Percentiles rank a stretch among this genome's conserved stretches.
Evolutionary conservation across 2,888 invertebrate genomes (phyloP).

Genomic region (Amiota minor): DNA sequence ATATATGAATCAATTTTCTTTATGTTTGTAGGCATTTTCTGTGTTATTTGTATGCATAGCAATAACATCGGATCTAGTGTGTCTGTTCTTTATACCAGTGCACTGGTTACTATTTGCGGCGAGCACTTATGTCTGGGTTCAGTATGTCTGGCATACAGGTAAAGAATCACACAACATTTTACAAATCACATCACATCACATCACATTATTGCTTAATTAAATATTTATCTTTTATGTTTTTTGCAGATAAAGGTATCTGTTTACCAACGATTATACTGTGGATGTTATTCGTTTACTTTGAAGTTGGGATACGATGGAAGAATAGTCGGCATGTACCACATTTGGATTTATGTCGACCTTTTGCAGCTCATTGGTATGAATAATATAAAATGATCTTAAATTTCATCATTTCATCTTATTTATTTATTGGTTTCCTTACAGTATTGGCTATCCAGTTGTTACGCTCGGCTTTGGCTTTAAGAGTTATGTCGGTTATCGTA

Average conservation of each 20-base stretch:
- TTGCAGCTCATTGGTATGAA: slow-evolving; percentile 94
- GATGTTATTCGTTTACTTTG: slow-evolving; percentile 94
- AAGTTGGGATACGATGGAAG: slow-evolving; percentile 89
- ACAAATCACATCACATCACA: no score
- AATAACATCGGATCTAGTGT: slow-evolving; percentile 97
- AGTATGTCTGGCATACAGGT: slow-evolving; percentile 98
- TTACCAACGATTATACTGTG: slow-evolving; percentile 94
- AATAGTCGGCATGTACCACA: slow-evolving; percentile 88
- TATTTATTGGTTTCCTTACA: slow-evolving; percentile 72
- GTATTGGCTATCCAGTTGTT: slow-evolving; percentile 94
- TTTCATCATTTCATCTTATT: not conserved
- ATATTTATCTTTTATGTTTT: slow-evolving; percentile 9
- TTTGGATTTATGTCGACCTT: slow-evolving; percentile 93
- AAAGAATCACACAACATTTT: slow-evolving; percentile 25
- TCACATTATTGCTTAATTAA: slow-evolving; percentile 4
- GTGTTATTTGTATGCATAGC: slow-evolving; percentile 98
- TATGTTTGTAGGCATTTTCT: slow-evolving; percentile 89
- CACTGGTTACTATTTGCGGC: slow-evolving; percentile 98
- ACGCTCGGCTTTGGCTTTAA: slow-evolving; percentile 97
- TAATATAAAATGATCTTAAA: not conserved
- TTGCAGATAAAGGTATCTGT: slow-evolving; percentile 90
- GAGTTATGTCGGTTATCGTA: slow-evolving; percentile 91
- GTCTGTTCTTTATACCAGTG: slow-evolving; percentile 98
- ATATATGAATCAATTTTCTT: slow-evolving; percentile 31
- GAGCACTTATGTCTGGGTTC: slow-evolving; percentile 99